Conservation (phyloP, 1,140 invertebrate species). For the Apis florea region DNA sequence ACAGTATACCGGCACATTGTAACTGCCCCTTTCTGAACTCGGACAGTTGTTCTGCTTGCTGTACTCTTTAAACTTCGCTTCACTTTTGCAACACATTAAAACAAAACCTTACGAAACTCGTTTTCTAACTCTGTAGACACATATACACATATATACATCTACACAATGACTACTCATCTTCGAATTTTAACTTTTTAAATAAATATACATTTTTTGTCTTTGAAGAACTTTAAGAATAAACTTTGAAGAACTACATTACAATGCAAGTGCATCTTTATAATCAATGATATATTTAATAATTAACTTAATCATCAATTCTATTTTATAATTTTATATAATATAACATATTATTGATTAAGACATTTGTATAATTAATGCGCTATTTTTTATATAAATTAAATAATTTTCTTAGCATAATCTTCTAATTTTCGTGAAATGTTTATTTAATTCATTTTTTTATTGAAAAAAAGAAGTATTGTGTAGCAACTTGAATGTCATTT, state of each 20-base stretch:
- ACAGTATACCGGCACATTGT: not conserved
- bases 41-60: not conserved
- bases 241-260: not conserved
- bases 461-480: too few species aligned
- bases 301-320: not conserved
- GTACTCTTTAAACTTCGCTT: slow-evolving; percentile 10
- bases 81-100: not conserved
- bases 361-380: too few species aligned
- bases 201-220: not conserved
- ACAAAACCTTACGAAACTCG: not conserved
- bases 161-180: not conserved
- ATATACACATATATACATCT: not conserved
- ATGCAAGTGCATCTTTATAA: not conserved
- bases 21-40: not conserved
- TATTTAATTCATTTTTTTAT: too few species aligned
- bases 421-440: too few species aligned
- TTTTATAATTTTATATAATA: too few species aligned
- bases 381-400: too few species aligned
- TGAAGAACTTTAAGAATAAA: not conserved
- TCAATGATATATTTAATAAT: too few species aligned
- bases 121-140: not conserved
- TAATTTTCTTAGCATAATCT: too few species aligned
- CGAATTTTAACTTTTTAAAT: not conserved
- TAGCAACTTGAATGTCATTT: too few species aligned
- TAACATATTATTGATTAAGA: too few species aligned